phyloP scores from a whole-genome alignment of 2,888 invertebrate genomes.

The Phengaris alcon region DNA sequence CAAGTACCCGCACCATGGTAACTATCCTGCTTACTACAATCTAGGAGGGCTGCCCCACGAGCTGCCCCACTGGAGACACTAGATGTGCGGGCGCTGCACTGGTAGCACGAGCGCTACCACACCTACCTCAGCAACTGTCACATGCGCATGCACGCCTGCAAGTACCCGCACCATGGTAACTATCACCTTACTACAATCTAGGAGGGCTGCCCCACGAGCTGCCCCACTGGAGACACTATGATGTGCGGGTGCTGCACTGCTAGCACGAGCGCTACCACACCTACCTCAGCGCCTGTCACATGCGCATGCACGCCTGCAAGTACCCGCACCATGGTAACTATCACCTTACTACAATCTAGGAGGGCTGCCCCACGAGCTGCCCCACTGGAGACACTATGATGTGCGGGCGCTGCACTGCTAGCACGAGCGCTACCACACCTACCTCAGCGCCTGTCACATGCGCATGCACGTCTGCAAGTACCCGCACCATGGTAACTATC shows the following conservation, averaged over 20 bases:
- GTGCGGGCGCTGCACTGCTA: conserved; percentile 52
- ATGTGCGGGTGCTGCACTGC: conserved; percentile 55
- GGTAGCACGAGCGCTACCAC: conserved; percentile 50
- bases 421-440: conserved; percentile 54
- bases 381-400: conserved; percentile 50
- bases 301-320: conserved; percentile 53
- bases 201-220: conserved; percentile 46
- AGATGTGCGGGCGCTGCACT: conserved; percentile 57
- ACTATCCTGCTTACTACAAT: too few species aligned
- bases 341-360: too few species aligned
- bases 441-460: conserved; percentile 56
- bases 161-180: conserved; percentile 47
- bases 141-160: conserved; percentile 54
- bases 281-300: conserved; percentile 55
- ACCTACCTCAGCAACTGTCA: conserved; percentile 58
- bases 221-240: conserved; percentile 48
- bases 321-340: conserved; percentile 47
- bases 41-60: conserved; percentile 45
- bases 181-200: too few species aligned
- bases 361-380: conserved; percentile 48
- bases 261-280: conserved; percentile 53
- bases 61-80: conserved; percentile 47
- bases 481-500: conserved; percentile 46
- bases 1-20: too few species aligned
- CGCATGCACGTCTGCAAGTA: conserved; percentile 52